These are phyloP conservation scores for Myripristis murdjan DNA, from an alignment of 2,797 vertebrate species.

Conservation along the genomic window DNA sequence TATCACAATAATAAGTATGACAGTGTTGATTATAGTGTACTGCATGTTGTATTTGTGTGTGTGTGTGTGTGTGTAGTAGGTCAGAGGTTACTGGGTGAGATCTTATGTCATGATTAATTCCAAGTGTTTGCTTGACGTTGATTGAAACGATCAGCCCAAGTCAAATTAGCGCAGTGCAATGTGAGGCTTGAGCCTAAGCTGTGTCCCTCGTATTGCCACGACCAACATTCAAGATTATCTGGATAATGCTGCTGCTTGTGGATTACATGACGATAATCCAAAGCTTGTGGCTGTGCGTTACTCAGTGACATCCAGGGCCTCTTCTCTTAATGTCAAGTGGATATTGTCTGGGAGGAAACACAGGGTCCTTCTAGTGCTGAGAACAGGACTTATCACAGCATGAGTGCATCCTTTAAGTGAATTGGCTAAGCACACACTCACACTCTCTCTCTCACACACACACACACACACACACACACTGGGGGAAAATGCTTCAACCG, in stretches of 20 bases:
- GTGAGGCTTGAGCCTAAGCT: background rate
- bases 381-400: background rate
- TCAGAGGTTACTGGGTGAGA: no score
- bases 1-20: no score
- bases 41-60: no score
- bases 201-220: background rate
- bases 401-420: no score
- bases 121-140: background rate
- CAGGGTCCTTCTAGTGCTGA: conserved; percentile 1
- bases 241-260: background rate
- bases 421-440: no score
- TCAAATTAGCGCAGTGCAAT: background rate
- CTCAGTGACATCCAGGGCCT: background rate
- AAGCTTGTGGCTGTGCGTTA: background rate
- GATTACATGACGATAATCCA: background rate
- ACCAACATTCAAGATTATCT: conserved; percentile 3
- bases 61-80: no score
- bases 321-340: background rate
- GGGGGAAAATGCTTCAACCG: background rate
- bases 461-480: background rate
- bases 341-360: conserved; percentile 3
- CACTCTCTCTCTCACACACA: no score
- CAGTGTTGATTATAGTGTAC: no score
- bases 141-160: background rate
- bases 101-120: background rate